These are phyloP conservation scores for Aldrovandia affinis DNA, from an alignment of 2,797 vertebrate genomes.

Conservation along the genomic window DNA sequence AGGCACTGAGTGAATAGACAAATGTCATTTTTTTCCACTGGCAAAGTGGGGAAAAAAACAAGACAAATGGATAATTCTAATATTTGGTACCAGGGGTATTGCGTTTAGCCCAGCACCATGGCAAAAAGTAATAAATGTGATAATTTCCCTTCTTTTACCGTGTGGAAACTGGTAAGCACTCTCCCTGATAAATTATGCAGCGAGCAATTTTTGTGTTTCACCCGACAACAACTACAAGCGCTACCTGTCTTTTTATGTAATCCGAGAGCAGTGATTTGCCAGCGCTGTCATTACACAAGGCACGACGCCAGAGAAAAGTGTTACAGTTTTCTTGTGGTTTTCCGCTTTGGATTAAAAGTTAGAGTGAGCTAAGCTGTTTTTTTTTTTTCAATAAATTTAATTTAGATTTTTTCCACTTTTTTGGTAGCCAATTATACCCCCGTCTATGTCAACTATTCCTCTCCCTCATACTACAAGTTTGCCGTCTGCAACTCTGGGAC, in stretches of 20 bases:
- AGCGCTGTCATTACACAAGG: neutral
- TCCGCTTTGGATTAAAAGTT: neutral
- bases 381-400: neutral
- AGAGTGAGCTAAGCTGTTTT: neutral
- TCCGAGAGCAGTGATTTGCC: neutral
- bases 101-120: neutral
- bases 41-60: neutral
- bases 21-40: neutral
- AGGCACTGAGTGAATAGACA: no score
- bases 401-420: no score
- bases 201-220: constrained; percentile 17
- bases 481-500: no score
- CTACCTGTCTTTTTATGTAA: constrained; percentile 4
- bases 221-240: neutral
- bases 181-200: constrained; percentile 24
- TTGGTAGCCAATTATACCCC: no score
- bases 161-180: constrained; percentile 22
- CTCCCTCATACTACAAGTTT: no score
- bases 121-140: constrained; percentile 6
- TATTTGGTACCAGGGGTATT: neutral
- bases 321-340: neutral
- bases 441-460: no score
- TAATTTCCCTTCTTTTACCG: neutral
- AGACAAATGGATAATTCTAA: neutral
- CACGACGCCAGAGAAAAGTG: neutral